Evolutionary conservation across 2,888 invertebrate genomes (phyloP).

Genomic region (Cephus rjabovi): DNA sequence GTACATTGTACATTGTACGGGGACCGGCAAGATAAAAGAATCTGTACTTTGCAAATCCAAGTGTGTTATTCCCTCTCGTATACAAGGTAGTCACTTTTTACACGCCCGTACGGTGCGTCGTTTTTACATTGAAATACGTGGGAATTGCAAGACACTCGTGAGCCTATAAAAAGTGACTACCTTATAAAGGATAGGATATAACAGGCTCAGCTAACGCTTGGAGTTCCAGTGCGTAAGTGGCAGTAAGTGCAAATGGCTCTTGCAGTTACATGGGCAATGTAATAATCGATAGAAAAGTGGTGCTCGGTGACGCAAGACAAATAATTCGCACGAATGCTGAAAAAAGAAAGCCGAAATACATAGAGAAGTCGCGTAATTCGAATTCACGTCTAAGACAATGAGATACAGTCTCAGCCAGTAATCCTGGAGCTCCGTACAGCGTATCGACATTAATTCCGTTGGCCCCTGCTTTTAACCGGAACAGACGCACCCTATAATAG

Average conservation of each 20-base stretch:
- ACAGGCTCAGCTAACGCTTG: too few species aligned
- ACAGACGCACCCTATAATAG: slow-evolving; percentile 68
- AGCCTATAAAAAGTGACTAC: too few species aligned
- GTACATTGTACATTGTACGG: too few species aligned
- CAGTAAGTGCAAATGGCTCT: too few species aligned
- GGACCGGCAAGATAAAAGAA: neutral
- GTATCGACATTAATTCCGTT: slow-evolving; percentile 67
- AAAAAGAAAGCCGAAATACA: neutral
- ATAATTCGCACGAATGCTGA: neutral
- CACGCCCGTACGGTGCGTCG: too few species aligned
- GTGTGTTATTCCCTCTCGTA: too few species aligned
- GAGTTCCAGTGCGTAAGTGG: too few species aligned
- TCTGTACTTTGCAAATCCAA: neutral
- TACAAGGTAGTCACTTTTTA: too few species aligned
- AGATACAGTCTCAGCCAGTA: slow-evolving; percentile 57
- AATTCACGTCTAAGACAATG: slow-evolving; percentile 52
- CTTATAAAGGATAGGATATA: too few species aligned
- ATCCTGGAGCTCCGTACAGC: slow-evolving; percentile 62
- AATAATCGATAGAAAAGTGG: neutral
- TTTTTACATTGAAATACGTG: too few species aligned
- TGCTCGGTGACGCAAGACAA: neutral
- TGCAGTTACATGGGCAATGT: neutral
- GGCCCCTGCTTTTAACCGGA: slow-evolving; percentile 64
- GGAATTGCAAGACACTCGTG: too few species aligned
- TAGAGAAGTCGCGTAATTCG: neutral